Evolutionary conservation across 2,113 vertebrate species (phyloP).

Genomic region (Equus przewalskii): DNA sequence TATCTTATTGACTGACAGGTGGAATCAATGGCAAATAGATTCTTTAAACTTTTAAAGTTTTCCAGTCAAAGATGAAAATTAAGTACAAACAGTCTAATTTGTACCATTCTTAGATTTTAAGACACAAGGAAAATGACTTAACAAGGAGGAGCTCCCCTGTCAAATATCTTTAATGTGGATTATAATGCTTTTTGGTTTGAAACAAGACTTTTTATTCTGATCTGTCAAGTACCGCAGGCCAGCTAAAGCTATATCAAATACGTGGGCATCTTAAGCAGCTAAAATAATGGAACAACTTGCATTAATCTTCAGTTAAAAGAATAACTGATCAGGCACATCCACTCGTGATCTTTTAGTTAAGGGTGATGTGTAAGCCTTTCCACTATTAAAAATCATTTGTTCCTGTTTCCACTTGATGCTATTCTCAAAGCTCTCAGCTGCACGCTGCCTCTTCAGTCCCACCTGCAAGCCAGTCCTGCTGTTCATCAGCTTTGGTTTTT

Average conservation of each 20-base stretch:
- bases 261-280: neutral
- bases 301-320: neutral
- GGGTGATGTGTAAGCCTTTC: neutral
- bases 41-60: slow-evolving; percentile 20
- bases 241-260: neutral
- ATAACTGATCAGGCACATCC: neutral
- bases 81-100: slow-evolving; percentile 17
- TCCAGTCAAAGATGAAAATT: slow-evolving; percentile 36
- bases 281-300: neutral
- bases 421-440: neutral
- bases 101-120: slow-evolving; percentile 9
- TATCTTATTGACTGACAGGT: neutral
- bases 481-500: neutral
- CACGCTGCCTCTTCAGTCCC: neutral
- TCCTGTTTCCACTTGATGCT: neutral
- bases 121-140: neutral
- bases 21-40: neutral
- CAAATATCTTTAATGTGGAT: neutral
- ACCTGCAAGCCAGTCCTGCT: neutral
- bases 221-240: neutral
- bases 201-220: neutral
- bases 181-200: neutral
- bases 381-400: neutral
- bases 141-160: neutral
- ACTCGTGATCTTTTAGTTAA: neutral